Evolutionary conservation across 2,797 vertebrate species (phyloP), one percentile per base, ranked within the genome.

Genomic region (Phoxinus dragarum): DNA sequence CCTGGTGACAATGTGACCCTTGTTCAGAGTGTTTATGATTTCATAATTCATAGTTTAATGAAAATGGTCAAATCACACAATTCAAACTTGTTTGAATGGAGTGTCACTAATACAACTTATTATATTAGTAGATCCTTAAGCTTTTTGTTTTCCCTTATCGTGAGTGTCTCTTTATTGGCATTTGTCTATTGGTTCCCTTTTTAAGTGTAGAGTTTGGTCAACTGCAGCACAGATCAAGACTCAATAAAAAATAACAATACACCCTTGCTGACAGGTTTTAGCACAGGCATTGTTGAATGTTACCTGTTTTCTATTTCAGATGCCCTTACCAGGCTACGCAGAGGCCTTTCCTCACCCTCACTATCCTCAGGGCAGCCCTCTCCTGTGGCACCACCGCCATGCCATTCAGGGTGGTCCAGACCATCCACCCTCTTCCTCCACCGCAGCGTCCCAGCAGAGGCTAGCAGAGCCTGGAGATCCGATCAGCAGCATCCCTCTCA

Each of bases 281-380:
- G 7, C 40, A 27, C 44, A 40, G 44, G 23, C n/a, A 61, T 56
- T 16, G 73, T 52, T 87, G 11, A 47, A 71, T 69, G 34, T 87
- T 49, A 76, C 14, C 56, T 56, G 87, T 27, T 52, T 52, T 90
- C 74, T 91, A 84, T 93, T 90, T 73, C 88, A 99, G 98, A 96
- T 97, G 34, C 97, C 98, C 0, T 95, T 99, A n/a, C 98, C 98
- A 0, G 98, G 98, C 67, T 99, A 99, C 89, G 97, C 98, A 0
- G 98, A 99, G 92, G 98, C 97, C 85, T 99, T 98, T 89, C 97
- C 98, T 14, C 93, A 98, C 88, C 95, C 97, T 8, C 97, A 96
- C n/a, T 99, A 98, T 92, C 97, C 97, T 74, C 97, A 96, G 89
- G 95, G 91, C 87, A 98, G 97, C 1, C 95, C 97, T 12, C 96